Evolutionary conservation across 1,140 invertebrate genomes (phyloP).

Genomic region (Parasteatoda tepidariorum): DNA sequence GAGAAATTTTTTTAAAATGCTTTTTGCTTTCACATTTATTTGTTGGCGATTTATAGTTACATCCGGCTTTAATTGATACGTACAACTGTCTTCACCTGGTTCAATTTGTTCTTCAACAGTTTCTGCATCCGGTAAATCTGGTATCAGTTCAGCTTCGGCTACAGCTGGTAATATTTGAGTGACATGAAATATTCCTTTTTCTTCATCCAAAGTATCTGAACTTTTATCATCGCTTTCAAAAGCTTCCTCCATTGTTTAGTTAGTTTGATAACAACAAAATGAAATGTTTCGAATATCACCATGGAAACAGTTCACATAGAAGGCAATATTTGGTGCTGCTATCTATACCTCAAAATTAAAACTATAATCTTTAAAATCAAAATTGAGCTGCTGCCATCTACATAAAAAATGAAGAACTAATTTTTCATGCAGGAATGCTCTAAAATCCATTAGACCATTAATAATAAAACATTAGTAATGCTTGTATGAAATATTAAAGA

Average conservation of each 20-base stretch:
- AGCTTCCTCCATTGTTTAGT: not conserved
- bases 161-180: constrained; percentile 20
- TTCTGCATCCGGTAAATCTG: not conserved
- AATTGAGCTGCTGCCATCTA: no score
- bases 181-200: constrained; percentile 7
- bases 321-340: not conserved
- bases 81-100: not conserved
- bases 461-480: no score
- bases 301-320: not conserved
- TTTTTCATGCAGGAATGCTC: no score
- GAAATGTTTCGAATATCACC: not conserved
- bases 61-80: constrained; percentile 18
- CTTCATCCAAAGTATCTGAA: not conserved
- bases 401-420: no score
- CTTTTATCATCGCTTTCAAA: not conserved
- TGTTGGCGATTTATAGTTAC: not conserved
- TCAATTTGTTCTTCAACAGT: not conserved
- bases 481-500: no score
- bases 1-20: not conserved
- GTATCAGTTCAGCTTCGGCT: constrained; percentile 6
- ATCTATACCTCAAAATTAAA: not conserved
- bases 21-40: not conserved
- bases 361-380: no score
- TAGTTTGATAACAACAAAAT: not conserved
- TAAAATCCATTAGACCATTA: no score